phyloP scores from a whole-genome alignment of 2,113 vertebrate species.

The Semnornis frantzii region DNA sequence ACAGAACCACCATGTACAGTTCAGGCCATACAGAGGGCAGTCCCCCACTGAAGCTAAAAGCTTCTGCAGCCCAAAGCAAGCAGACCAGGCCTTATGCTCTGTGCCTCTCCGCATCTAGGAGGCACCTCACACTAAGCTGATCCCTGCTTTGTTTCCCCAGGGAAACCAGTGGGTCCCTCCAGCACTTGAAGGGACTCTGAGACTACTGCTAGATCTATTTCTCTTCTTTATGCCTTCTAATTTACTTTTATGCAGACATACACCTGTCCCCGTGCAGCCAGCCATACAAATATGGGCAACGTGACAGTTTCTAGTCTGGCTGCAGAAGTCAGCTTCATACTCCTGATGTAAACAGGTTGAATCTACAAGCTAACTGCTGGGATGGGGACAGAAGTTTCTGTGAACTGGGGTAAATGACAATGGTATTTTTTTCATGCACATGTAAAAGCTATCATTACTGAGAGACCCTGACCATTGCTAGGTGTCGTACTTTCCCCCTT shows the following conservation, averaged over 20 bases:
- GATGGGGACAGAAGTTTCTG: not conserved
- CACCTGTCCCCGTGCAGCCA: not conserved
- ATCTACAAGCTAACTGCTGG: not conserved
- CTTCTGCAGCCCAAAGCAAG: not conserved
- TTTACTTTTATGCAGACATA: not conserved
- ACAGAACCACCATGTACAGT: too few relatives aligned
- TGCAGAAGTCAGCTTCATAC: accelerated
- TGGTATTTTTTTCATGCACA: not conserved
- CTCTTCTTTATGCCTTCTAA: not conserved
- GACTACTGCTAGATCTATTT: not conserved
- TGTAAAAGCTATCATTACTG: not conserved
- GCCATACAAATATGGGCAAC: accelerated
- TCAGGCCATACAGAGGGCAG: not conserved
- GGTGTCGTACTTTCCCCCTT: not conserved
- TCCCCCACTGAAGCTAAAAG: not conserved
- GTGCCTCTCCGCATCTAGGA: not conserved
- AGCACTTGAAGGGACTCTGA: not conserved
- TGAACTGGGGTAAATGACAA: not conserved
- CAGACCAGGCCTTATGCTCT: not conserved
- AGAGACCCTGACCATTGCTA: not conserved
- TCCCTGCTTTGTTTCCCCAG: not conserved
- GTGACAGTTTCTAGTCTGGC: accelerated
- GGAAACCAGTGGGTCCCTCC: accelerated
- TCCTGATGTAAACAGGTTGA: not conserved
- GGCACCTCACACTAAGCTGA: not conserved